Percentiles rank a stretch among this genome's conserved stretches.
Conservation (phyloP, 2,888 invertebrate genomes). For the Alcis repandata region DNA sequence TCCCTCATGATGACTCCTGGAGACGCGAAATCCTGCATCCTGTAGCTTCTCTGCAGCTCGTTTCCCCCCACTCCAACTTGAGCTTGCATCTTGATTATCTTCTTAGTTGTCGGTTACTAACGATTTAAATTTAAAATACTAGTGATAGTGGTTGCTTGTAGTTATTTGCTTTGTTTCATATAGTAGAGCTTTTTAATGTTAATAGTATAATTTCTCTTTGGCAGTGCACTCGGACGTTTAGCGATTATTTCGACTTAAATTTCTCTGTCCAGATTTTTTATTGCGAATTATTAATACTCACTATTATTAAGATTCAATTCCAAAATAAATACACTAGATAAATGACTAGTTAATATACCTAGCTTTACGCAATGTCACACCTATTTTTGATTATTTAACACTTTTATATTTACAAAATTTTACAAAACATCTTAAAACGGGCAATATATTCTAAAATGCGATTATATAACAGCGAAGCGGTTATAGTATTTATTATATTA, state of each 20-base stretch:
- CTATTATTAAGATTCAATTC: slow-evolving; percentile 47
- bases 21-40: slow-evolving; percentile 86
- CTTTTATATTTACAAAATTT: slow-evolving; percentile 58
- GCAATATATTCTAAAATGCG: slow-evolving; percentile 77
- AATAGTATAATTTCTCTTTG: slow-evolving; percentile 62
- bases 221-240: slow-evolving; percentile 63
- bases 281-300: slow-evolving; percentile 36
- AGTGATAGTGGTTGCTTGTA: slow-evolving; percentile 3
- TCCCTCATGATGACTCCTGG: slow-evolving; percentile 88
- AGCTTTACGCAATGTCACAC: slow-evolving; percentile 75
- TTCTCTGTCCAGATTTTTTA: slow-evolving; percentile 17
- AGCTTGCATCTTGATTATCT: slow-evolving; percentile 75
- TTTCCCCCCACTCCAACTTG: slow-evolving; percentile 78
- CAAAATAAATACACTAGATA: slow-evolving; percentile 84
- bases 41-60: slow-evolving; percentile 83
- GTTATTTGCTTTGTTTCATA: slow-evolving; percentile 22
- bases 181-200: background rate
- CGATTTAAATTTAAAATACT: background rate
- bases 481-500: slow-evolving; percentile 52
- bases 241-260: slow-evolving; percentile 38
- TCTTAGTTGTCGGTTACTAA: slow-evolving; percentile 35
- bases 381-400: slow-evolving; percentile 51
- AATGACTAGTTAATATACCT: slow-evolving; percentile 81
- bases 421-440: slow-evolving; percentile 64
- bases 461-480: slow-evolving; percentile 70